A percentile compares a stretch with the other conserved stretches of the same genome.
Conservation (phyloP, 2,113 vertebrate genomes). For the Phalacrocorax carbo region DNA sequence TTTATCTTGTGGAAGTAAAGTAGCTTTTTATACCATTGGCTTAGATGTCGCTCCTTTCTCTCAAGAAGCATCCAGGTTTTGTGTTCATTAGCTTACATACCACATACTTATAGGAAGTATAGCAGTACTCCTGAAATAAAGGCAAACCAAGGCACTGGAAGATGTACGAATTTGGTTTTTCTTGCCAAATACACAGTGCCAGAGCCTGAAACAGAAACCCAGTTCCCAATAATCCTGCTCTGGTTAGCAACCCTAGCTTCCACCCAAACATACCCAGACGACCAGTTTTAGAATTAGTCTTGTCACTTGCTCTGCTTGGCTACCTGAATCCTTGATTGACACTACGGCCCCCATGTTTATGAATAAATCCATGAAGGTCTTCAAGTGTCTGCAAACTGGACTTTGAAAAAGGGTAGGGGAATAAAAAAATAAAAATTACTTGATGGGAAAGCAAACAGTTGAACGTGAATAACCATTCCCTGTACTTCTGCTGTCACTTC, state of each 20-base stretch:
- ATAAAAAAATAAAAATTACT: neutral
- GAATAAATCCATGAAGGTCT: neutral
- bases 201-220: neutral
- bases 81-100: neutral
- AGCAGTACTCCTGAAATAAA: neutral
- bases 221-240: neutral
- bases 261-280: neutral
- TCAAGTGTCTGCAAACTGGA: neutral
- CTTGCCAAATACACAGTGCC: neutral
- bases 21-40: neutral
- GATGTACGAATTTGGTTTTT: fast-evolving
- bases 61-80: neutral
- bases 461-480: neutral
- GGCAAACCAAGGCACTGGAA: neutral
- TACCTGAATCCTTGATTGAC: neutral
- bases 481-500: neutral
- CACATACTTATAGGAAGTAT: neutral
- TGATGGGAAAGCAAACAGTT: neutral
- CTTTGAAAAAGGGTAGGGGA: neutral
- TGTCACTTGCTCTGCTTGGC: neutral
- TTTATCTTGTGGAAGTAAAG: neutral
- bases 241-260: neutral
- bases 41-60: neutral
- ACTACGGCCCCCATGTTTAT: neutral
- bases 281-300: neutral